These are phyloP conservation scores for Sorex fumeus DNA, from an alignment of 2,113 vertebrate species.

Conservation along the genomic window DNA sequence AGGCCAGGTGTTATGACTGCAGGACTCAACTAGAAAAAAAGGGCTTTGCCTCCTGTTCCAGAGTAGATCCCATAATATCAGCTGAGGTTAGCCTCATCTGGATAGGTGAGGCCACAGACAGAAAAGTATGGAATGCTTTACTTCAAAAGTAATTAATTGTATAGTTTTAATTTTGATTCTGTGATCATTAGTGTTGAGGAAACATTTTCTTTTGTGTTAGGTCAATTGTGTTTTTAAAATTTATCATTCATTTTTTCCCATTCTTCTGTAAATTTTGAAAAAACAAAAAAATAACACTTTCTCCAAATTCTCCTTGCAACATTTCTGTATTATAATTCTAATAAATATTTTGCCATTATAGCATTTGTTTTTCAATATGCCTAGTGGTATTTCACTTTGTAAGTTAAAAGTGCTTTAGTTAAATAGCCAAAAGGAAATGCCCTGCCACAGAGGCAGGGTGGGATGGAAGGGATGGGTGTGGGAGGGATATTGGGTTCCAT, in stretches of 20 bases:
- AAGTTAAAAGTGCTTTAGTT: conserved; percentile 4
- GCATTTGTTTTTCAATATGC: neutral
- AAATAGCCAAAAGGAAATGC: too few species aligned
- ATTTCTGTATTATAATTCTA: conserved; percentile 3
- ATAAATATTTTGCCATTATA: neutral
- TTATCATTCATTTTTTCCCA: too few species aligned
- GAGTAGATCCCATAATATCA: too few species aligned
- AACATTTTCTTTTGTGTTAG: neutral
- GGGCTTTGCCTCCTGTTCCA: too few species aligned
- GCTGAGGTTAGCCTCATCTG: too few species aligned
- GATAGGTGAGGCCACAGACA: too few species aligned
- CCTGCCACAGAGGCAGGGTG: too few species aligned
- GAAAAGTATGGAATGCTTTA: neutral
- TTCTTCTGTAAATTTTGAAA: too few species aligned
- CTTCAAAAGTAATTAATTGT: neutral
- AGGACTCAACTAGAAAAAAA: too few species aligned
- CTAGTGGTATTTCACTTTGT: neutral
- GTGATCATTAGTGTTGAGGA: neutral
- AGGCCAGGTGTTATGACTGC: too few species aligned
- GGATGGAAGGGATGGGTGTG: too few species aligned
- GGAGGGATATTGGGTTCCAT: too few species aligned
- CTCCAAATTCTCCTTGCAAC: neutral
- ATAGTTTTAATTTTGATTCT: neutral
- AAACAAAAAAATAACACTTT: neutral
- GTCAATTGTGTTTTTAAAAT: neutral